phyloP scores from a whole-genome alignment of 2,797 vertebrate species.

The Sylvia borin region DNA sequence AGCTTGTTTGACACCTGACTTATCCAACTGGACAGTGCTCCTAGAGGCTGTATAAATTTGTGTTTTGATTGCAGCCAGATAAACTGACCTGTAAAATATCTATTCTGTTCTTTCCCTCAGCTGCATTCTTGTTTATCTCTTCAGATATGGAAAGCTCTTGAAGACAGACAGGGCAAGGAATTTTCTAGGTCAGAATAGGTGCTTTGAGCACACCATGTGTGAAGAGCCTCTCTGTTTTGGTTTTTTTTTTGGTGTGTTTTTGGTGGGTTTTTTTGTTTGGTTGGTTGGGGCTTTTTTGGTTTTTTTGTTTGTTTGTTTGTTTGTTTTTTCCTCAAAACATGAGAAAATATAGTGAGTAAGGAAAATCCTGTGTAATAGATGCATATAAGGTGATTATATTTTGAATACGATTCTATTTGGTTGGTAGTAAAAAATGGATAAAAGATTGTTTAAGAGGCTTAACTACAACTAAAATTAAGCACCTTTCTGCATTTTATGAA shows the following conservation, averaged over 20 bases:
- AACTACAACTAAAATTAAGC: conserved; percentile 17
- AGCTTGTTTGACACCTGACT: background rate
- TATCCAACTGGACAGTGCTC: background rate
- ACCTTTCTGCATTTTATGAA: conserved; percentile 55
- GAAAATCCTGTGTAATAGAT: background rate
- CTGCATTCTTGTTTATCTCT: background rate
- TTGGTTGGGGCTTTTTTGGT: too few relatives aligned
- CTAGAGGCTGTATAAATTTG: background rate
- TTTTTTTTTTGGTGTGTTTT: too few relatives aligned
- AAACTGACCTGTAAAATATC: background rate
- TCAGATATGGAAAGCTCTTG: background rate
- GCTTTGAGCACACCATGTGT: background rate
- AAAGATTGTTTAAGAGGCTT: background rate
- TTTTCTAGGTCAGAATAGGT: background rate
- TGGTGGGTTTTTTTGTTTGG: too few relatives aligned
- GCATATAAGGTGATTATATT: background rate
- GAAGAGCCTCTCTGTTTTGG: background rate
- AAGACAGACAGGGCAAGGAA: background rate
- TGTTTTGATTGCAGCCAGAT: background rate
- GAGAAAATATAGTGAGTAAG: background rate
- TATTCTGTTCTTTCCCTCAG: background rate
- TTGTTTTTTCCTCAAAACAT: background rate
- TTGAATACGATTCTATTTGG: background rate
- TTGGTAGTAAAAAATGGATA: background rate
- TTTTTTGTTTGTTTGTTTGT: too few relatives aligned